A percentile compares a stretch with the other conserved stretches of the same genome.
These are phyloP conservation scores for Hesperia comma DNA, from an alignment of 2,888 invertebrate genomes.

Conservation along the genomic window DNA sequence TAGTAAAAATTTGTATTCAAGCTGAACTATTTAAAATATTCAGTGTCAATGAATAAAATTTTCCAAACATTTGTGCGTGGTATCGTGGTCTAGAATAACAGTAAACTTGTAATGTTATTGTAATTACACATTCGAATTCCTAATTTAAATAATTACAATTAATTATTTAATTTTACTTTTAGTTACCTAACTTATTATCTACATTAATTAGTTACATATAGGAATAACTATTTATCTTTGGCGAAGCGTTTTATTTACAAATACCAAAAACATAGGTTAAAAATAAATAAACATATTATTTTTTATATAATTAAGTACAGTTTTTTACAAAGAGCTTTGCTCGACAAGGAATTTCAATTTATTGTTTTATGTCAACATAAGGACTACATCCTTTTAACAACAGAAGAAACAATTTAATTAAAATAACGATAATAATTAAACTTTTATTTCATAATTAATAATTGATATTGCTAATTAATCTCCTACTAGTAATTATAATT, in stretches of 20 bases:
- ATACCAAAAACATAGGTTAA: slow-evolving; percentile 34
- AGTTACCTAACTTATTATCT: slow-evolving; percentile 36
- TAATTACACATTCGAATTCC: slow-evolving; percentile 39
- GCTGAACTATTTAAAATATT: slow-evolving; percentile 35
- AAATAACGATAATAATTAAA: slow-evolving; percentile 22
- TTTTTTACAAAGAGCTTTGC: slow-evolving; percentile 28
- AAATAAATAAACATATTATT: slow-evolving; percentile 29
- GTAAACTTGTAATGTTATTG: slow-evolving; percentile 45
- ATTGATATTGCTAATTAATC: slow-evolving; percentile 29
- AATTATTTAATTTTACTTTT: slow-evolving; percentile 21
- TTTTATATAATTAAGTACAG: slow-evolving; percentile 20
- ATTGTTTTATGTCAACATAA: slow-evolving; percentile 37
- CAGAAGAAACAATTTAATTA: slow-evolving; percentile 45
- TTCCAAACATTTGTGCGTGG: slow-evolving; percentile 64
- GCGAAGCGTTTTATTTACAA: slow-evolving; percentile 73
- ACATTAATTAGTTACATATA: slow-evolving; percentile 53
- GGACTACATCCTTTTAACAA: slow-evolving; percentile 25
- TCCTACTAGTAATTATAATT: slow-evolving; percentile 40
- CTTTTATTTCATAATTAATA: neutral
- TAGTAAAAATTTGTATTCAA: slow-evolving; percentile 27
- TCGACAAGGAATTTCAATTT: slow-evolving; percentile 33
- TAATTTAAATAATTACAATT: slow-evolving; percentile 37
- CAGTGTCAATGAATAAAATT: slow-evolving; percentile 42
- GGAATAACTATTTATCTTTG: slow-evolving; percentile 66
- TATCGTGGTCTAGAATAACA: slow-evolving; percentile 49